Conservation (phyloP, 2,797 vertebrate genomes). For the Macropus fuliginosus region DNA sequence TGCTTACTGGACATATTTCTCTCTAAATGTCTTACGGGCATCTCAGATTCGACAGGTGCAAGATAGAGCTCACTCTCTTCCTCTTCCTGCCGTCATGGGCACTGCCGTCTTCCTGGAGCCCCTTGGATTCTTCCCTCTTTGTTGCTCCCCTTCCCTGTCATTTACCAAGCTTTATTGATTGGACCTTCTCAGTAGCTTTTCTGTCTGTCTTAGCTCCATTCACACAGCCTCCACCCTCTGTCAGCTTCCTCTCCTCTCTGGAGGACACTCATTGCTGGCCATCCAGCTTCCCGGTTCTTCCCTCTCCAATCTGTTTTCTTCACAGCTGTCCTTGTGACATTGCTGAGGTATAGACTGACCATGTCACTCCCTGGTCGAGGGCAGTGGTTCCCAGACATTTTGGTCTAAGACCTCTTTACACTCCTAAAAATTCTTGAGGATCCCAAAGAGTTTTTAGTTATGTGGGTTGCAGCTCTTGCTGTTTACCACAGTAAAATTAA, state of each 20-base stretch:
- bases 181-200: neutral
- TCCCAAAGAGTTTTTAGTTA: neutral
- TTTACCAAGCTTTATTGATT: neutral
- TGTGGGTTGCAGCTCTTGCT: neutral
- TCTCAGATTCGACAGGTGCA: conserved; percentile 32
- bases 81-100: neutral
- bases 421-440: neutral
- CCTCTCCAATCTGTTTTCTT: neutral
- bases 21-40: neutral
- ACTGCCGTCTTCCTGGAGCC: neutral
- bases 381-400: neutral
- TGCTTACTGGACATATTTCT: neutral
- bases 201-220: neutral
- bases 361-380: neutral
- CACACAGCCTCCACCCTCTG: neutral
- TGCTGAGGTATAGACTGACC: neutral
- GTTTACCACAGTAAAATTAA: neutral
- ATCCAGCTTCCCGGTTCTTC: neutral
- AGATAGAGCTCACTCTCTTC: neutral
- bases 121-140: neutral
- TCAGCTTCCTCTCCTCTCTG: neutral
- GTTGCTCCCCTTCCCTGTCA: too few relatives aligned
- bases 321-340: neutral
- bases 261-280: neutral
- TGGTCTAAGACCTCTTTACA: neutral